Conservation (phyloP, 2,797 vertebrate genomes). For the Dallia pectoralis region DNA sequence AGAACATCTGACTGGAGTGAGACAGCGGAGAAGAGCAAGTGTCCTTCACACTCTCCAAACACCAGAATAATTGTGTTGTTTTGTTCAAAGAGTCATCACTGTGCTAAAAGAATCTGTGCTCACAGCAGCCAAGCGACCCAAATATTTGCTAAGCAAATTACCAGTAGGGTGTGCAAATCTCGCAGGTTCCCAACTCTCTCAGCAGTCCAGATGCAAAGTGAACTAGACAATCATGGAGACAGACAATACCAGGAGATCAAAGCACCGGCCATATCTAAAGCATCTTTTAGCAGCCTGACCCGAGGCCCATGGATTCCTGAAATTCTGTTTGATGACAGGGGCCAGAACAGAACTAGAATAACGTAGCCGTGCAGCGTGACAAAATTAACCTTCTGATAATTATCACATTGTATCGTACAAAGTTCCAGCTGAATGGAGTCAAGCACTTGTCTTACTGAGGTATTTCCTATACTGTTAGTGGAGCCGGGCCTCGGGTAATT, state of each 20-base stretch:
- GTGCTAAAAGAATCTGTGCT: conserved; percentile 36
- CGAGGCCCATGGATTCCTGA: conserved; percentile 23
- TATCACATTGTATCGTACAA: conserved; percentile 15
- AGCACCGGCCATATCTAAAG: conserved; percentile 32
- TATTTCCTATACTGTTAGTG: conserved; percentile 5
- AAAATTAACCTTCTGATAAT: conserved; percentile 27
- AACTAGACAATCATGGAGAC: conserved; percentile 44
- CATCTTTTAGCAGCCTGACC: conserved; percentile 23
- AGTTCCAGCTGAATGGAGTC: conserved; percentile 57
- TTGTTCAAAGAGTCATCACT: conserved; percentile 24
- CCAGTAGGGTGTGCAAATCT: conserved; percentile 37
- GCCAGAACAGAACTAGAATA: background rate
- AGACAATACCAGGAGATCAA: conserved; percentile 54
- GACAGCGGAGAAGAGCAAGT: conserved; percentile 5
- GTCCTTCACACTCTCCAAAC: background rate
- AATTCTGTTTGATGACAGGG: conserved; percentile 6
- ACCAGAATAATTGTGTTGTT: conserved; percentile 7
- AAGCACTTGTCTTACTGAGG: background rate
- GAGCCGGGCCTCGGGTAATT: no score
- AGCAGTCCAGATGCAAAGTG: conserved; percentile 33
- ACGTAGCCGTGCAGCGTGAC: conserved; percentile 2
- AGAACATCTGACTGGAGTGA: conserved; percentile 17
- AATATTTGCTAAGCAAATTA: conserved; percentile 75
- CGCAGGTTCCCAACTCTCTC: conserved; percentile 24
- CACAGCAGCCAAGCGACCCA: conserved; percentile 37